Base-by-base conservation (phyloP, 2,888 invertebrate genomes). In the Caenorhabditis sp. region DNA sequence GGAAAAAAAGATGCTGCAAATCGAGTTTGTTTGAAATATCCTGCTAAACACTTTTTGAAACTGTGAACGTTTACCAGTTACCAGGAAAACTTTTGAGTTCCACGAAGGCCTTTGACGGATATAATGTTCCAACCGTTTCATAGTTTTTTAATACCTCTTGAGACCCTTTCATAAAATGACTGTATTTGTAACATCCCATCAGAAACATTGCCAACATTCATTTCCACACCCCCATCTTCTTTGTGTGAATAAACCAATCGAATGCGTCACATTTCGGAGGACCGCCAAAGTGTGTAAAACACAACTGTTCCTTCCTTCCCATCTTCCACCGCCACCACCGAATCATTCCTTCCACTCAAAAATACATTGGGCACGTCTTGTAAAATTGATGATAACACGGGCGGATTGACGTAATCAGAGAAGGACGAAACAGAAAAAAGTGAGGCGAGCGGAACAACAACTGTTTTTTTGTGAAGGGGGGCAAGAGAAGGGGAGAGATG, bases 311-410 rank as follows among this genome's bases (percentile, higher is more conserved):
- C 50, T n/a, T 13, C 1, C 27, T 41, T 35, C 20, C 45, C 37
- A 24, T n/a, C 30, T 50, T 52, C 41, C 39, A 13, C 58, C 32
- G 13, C 3, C 48, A 32, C 48, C 15, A 13, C 43, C 68, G 9
- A 8, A 32, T 41, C 24, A 27, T 59, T 35, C 24, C 35, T 15
- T 22, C 32, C 41, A 4, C 55, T 15, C 30, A 41, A 43, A 52
- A 66, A 58, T 50, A 50, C 66, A 26, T 48, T 68, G 41, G 22
- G n/a, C n/a, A 58, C 30, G 58, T 58, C 68, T 59, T 68, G 68
- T 68, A 59, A 68, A 68, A 68, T 59, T 68, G 68, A 68, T 68
- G 68, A 68, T 56, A 59, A 68, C 68, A 68, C 58, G 52, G 56
- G 46, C 30, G 50, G 58, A 58, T 66, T 66, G 66, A 66, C 66